Conservation (phyloP, 2,113 vertebrate species). For the Phylloscopus trochiloides region DNA sequence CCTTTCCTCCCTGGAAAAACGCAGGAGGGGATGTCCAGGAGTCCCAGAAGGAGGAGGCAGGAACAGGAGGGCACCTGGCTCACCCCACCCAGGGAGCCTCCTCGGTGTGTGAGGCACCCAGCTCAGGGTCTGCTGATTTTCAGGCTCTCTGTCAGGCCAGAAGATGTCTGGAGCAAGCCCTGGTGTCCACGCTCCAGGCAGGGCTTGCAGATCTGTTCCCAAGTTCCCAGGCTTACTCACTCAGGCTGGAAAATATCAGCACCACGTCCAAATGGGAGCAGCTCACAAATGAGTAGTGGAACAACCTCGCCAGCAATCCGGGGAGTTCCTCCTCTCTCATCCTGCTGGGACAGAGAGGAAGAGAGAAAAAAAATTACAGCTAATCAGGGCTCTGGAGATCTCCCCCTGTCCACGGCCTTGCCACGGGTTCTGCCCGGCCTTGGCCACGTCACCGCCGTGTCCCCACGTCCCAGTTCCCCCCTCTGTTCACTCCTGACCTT, state of each 20-base stretch:
- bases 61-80: neutral
- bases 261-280: neutral
- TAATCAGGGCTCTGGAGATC: neutral
- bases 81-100: neutral
- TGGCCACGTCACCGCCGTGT: neutral
- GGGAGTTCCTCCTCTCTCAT: neutral
- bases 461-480: neutral
- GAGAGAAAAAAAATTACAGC: neutral
- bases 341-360: neutral
- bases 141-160: neutral
- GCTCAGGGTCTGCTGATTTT: neutral
- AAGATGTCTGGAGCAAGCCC: neutral
- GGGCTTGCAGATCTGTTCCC: neutral
- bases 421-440: neutral
- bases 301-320: neutral
- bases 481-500: neutral
- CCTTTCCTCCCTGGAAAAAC: neutral
- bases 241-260: neutral
- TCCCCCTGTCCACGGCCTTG: neutral
- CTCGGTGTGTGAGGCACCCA: neutral
- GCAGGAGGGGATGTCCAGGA: neutral
- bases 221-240: neutral
- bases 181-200: neutral
- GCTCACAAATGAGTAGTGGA: neutral
- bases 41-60: neutral